These are phyloP conservation scores for Dryoscopus gambensis DNA, from an alignment of 2,113 vertebrate genomes.

Conservation along the genomic window DNA sequence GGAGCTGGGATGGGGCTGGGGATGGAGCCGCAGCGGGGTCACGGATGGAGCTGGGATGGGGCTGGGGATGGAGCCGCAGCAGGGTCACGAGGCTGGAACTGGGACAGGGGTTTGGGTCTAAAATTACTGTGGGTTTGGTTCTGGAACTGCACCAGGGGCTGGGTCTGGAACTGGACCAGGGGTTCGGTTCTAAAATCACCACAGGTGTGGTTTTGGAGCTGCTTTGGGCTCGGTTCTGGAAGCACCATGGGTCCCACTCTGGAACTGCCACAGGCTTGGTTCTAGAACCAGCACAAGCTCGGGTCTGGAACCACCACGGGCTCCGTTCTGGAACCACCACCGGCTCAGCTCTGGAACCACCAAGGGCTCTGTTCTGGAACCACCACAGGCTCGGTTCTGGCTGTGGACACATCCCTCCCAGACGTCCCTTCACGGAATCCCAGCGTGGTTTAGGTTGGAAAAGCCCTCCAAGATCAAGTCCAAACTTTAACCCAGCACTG, in stretches of 20 bases:
- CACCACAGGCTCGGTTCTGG: neutral
- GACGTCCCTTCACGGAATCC: neutral
- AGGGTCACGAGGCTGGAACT: neutral
- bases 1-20: neutral
- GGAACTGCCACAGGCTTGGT: fast-evolving
- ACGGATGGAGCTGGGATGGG: no score
- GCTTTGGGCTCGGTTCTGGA: fast-evolving
- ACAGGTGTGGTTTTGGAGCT: no score
- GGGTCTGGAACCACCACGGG: neutral
- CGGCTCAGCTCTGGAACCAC: neutral
- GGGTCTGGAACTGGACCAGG: no score
- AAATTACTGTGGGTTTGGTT: fast-evolving
- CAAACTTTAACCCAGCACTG: fast-evolving
- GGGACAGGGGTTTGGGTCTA: neutral
- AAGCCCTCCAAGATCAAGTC: fast-evolving
- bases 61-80: neutral
- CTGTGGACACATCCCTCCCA: neutral
- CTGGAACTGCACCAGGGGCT: no score
- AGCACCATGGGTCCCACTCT: neutral
- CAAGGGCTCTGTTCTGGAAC: neutral
- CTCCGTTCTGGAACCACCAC: neutral
- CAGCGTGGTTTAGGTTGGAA: fast-evolving
- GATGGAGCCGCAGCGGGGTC: no score
- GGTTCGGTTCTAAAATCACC: neutral
- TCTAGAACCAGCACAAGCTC: neutral